Evolutionary conservation across 1,140 invertebrate species (phyloP), one percentile per base, ranked within the genome.

Genomic region (Limonius californicus): DNA sequence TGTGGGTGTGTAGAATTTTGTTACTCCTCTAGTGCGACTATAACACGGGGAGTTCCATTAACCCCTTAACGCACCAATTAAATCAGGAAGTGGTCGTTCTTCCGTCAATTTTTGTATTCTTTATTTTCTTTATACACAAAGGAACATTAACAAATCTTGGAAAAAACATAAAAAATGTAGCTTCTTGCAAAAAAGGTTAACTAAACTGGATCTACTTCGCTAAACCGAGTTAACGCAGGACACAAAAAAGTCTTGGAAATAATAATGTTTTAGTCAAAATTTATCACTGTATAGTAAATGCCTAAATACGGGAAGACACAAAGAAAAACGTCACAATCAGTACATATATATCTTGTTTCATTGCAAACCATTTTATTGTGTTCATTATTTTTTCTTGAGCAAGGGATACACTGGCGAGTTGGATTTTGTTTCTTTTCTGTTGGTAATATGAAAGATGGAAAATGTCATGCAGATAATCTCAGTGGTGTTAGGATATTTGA

Each of bases 381-480:
- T 20, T 53, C 20, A 20, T 21, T 21, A 4, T 53, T 53, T 12
- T 16, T 43, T 43, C 12, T 43, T n/a, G 12, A 43, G 42, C 42
- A 21, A 6, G n/a, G 9, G 12, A 21, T 3, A 53, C 50, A 47
- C 50, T 21, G 15, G 12, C 20, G 12, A 11, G 15, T 16, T 4
- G 50, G 50, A 19, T 20, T 21, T 21, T 16, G 4, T 21, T 53
- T 53, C 15, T 19, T 53, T 20, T 12, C 15, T 19, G 15, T 53
- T 21, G 50, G 50, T 19, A 7, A 18, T 3, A 60, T 3, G 9
- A 27, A 3, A 27, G 23, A 27, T 27, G 23, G 23, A 27, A 65
- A 65, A 59, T 65, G 64, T 62, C 61, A 57, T 19, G 61, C 60
- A 4, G 63, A 61, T 18, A 65, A 56, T 54, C 60, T 54, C 42